Base-by-base conservation (phyloP, 2,797 vertebrate genomes). In the Darevskia mixta region DNA sequence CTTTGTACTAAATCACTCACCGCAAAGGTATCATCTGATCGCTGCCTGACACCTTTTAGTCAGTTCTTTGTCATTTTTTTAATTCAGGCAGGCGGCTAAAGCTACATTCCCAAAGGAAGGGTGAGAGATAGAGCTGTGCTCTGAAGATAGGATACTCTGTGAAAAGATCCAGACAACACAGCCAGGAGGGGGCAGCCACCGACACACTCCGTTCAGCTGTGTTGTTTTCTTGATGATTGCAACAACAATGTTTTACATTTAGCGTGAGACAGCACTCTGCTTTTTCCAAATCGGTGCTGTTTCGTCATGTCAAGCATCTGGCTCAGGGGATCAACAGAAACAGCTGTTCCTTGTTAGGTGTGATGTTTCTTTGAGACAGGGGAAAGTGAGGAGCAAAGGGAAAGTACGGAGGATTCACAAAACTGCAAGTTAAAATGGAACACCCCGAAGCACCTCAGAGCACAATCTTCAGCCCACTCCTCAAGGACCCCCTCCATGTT, bases 111-210 rank as follows among this genome's bases (percentile, higher is more conserved):
- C 58, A 80, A 45, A 10, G 25, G 61, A n/a, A 10, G 18, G 29
- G 29, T 32, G 23, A 32, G 32, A 61, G 10, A 27, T n/a, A 35
- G 29, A 18, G 20, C 15, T 82, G 10, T 9, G 20, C 5, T 49
- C 32, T 41, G 29, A 80, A 49, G 8, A 72, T 35, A 71, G 11
- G 55, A 18, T 29, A 64, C 10, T 45, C 29, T 79, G 66, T 55
- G 75, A 80, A 58, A 80, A 25, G 78, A 23, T 43, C 67, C 32
- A 41, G 41, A 38, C 43, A 66, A 41, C 38, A 32, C 58, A 41
- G 11, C 88, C 88, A 85, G 78, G 67, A 89, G 83, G 23, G 88
- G 83, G 88, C 83, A 85, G 49, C 45, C 77, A 49, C 27, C 13
- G 5, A 61, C 32, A 66, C 5, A 29, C 25, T 23, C 73, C 4